phyloP scores from a whole-genome alignment of 2,797 vertebrate species.

The Nyctibius grandis region DNA sequence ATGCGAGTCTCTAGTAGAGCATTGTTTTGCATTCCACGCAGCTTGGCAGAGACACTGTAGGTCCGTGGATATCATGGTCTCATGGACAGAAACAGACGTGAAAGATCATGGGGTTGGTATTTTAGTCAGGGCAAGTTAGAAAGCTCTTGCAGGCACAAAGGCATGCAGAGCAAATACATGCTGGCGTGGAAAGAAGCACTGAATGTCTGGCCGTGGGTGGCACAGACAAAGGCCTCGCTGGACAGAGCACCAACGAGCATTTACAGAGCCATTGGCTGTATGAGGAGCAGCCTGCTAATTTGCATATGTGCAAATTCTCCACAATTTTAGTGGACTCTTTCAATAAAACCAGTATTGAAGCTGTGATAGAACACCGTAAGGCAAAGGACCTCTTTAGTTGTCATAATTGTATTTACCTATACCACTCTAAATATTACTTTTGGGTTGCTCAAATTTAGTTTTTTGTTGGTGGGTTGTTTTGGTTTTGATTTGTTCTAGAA shows the following conservation, averaged over 20 bases:
- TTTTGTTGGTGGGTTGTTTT: neutral
- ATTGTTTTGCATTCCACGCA: neutral
- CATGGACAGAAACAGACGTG: neutral
- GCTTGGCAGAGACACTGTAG: neutral
- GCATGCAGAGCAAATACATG: neutral
- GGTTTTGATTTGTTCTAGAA: neutral
- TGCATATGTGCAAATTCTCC: neutral
- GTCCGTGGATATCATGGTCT: neutral
- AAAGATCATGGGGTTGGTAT: neutral
- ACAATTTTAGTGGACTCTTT: neutral
- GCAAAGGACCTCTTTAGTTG: neutral
- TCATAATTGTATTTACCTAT: neutral
- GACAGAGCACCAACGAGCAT: neutral
- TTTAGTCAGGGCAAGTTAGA: neutral
- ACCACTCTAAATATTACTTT: neutral
- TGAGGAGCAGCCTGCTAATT: neutral
- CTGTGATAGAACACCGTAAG: neutral
- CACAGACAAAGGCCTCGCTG: neutral
- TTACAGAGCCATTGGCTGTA: neutral
- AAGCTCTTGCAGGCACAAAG: neutral
- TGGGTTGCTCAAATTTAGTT: neutral
- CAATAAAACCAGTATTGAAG: neutral
- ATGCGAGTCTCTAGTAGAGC: neutral
- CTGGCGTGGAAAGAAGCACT: neutral
- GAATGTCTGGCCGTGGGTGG: fast-evolving